Evolutionary conservation across 2,888 invertebrate species (phyloP).

Genomic region (Euplagia quadripunctaria): DNA sequence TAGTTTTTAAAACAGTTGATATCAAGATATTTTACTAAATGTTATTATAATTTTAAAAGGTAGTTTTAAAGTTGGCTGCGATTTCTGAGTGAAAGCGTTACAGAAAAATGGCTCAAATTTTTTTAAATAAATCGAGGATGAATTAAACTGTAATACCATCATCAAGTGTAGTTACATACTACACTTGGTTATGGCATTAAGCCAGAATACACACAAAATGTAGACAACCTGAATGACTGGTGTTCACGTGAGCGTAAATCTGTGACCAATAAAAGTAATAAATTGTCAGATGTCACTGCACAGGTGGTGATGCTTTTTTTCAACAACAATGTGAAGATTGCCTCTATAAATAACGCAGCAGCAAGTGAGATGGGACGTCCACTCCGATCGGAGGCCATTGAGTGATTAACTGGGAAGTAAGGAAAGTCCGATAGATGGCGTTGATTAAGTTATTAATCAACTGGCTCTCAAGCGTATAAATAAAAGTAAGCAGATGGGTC

Average conservation of each 20-base stretch:
- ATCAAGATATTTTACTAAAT: not conserved
- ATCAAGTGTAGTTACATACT: no score
- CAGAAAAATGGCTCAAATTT: no score
- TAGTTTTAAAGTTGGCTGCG: not conserved
- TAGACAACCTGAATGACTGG: slow-evolving; percentile 51
- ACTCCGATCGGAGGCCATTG: slow-evolving; percentile 67
- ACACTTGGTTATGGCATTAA: not conserved
- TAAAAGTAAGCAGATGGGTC: not conserved
- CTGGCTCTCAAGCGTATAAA: slow-evolving; percentile 29
- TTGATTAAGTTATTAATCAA: slow-evolving; percentile 83
- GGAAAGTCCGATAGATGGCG: slow-evolving; percentile 76
- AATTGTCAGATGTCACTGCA: slow-evolving; percentile 68
- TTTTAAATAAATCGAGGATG: not conserved
- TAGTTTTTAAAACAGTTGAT: not conserved
- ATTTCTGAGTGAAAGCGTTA: not conserved
- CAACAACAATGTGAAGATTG: slow-evolving; percentile 76
- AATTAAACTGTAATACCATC: not conserved
- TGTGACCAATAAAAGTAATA: slow-evolving; percentile 74
- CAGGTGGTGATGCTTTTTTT: slow-evolving; percentile 74
- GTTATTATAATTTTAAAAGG: not conserved
- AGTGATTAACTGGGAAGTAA: slow-evolving; percentile 76
- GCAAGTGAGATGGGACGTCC: slow-evolving; percentile 70
- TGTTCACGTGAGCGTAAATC: slow-evolving; percentile 66
- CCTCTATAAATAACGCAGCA: slow-evolving; percentile 79
- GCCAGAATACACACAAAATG: slow-evolving; percentile 29